These are phyloP conservation scores for Sebastes oblongus DNA, from an alignment of 2,797 vertebrate species.

Conservation along the genomic window DNA sequence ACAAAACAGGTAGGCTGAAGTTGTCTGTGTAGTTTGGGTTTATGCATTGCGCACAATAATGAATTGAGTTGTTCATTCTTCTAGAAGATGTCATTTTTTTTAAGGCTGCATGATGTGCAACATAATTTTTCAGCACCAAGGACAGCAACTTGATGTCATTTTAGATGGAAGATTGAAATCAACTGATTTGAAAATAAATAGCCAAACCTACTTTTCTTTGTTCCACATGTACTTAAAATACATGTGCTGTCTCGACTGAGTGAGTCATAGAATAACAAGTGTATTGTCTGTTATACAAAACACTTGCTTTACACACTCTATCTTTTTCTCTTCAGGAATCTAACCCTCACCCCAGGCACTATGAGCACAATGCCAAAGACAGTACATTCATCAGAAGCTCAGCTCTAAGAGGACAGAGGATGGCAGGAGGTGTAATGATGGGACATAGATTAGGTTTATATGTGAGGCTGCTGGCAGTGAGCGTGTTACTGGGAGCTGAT, in stretches of 20 bases:
- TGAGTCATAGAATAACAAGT: neutral
- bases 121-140: slow-evolving; percentile 81
- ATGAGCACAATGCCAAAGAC: slow-evolving; percentile 18
- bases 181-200: neutral
- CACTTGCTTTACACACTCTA: neutral
- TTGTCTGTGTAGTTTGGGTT: slow-evolving; percentile 7
- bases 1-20: slow-evolving; percentile 62
- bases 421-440: slow-evolving; percentile 46
- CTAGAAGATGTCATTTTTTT: neutral
- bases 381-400: slow-evolving; percentile 8
- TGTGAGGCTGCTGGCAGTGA: slow-evolving; percentile 75
- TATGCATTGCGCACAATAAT: neutral
- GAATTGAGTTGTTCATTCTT: neutral
- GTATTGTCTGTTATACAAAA: neutral
- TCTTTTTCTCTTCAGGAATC: slow-evolving; percentile 22
- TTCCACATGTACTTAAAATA: neutral
- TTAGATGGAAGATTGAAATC: neutral
- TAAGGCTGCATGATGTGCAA: neutral
- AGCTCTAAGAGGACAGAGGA: slow-evolving; percentile 46
- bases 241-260: neutral
- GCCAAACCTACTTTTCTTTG: neutral
- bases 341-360: slow-evolving; percentile 21
- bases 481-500: slow-evolving; percentile 84
- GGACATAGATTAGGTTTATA: slow-evolving; percentile 1
- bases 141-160: slow-evolving; percentile 73